Conservation (phyloP, 2,797 vertebrate species). For the Ceyx erithaca region DNA sequence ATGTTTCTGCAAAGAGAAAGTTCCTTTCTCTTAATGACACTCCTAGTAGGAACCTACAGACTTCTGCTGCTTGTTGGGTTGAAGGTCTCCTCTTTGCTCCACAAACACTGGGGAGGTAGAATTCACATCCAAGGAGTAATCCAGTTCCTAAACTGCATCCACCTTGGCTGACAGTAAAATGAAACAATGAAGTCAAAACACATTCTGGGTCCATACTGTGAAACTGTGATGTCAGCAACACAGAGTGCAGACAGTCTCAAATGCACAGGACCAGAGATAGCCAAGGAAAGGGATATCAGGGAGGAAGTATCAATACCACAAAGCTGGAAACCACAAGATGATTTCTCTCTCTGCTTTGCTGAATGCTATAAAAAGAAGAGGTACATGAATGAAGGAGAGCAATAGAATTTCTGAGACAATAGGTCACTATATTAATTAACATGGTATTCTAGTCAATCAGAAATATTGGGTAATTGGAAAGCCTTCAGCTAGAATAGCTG, state of each 20-base stretch:
- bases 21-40: not conserved
- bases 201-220: not conserved
- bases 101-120: not conserved
- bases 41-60: not conserved
- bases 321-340: not conserved
- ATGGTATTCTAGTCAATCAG: not conserved
- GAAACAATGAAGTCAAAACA: not conserved
- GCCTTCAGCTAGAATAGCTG: not conserved
- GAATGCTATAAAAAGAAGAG: not conserved
- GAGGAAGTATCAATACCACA: not conserved
- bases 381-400: not conserved
- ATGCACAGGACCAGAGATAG: not conserved
- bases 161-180: not conserved
- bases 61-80: not conserved
- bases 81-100: not conserved
- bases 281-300: not conserved
- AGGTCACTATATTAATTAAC: conserved; percentile 40
- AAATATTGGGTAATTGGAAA: conserved; percentile 27
- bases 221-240: not conserved
- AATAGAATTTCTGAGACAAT: not conserved
- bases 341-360: not conserved
- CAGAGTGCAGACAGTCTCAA: not conserved
- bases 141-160: not conserved
- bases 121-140: not conserved
- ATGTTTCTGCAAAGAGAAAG: not conserved